Base-by-base conservation (phyloP, 2,888 invertebrate genomes). In the Ariolimax columbianus region DNA sequence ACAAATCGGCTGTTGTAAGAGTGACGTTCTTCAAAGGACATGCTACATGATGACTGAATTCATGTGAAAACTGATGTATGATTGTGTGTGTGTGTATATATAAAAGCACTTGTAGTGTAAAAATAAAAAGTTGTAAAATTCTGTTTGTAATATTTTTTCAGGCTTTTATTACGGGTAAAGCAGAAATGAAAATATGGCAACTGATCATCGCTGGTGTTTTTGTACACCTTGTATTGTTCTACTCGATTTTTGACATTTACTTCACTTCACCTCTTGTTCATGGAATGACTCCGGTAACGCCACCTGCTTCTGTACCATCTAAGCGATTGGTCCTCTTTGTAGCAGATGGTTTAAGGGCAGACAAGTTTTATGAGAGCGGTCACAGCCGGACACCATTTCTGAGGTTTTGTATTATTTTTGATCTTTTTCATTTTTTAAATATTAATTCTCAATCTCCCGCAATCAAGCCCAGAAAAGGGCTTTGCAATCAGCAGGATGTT, bases 291-390 rank as follows among this genome's bases (percentile, higher is more conserved):
- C 91, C 93, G 14, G 89, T 92, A 70, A 95, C 72, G 30, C 7
- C 73, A 23, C 59, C 82, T 40, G 72, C 26, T 9, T 83, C 91
- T 4, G 89, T 93, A 9, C 95, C 95, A 19, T 97, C 97, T 0
- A 96, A 96, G 90, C 95, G 99, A 84, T 94, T 99, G 14, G 97
- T 98, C 26, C 95, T 99, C 0, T 96, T 99, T 92, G 96, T 98
- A 9, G 97, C 97, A 17, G 99, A 99, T 95, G 99, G 99, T 0
- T 95, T 99, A 85, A 95, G 99, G 89, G 97, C 97, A 47, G 97
- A 97, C 92, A 97, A 97, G 3, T 97, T 97, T 93, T 96, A 96
- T 91, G 92, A 95, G 87, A 91, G 26, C 70, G 95, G 95, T 87
- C 94, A 95, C 78, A 94, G 95, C 38, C 95, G 95, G 36, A 96